Evolutionary conservation across 2,888 invertebrate genomes (phyloP).

Genomic region (Lordiphosa andalusiaca): DNA sequence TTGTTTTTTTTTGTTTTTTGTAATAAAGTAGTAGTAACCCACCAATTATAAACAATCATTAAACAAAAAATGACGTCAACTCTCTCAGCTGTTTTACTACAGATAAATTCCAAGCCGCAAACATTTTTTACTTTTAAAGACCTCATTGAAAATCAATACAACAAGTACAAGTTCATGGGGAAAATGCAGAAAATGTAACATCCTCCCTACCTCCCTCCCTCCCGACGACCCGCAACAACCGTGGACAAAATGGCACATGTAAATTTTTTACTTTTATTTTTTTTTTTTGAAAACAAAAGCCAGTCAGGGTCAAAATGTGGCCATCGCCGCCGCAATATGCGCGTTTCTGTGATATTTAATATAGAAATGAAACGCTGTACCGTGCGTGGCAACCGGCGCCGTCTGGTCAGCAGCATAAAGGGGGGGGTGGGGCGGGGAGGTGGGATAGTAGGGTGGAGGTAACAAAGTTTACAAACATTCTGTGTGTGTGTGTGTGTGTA

Average conservation of each 20-base stretch:
- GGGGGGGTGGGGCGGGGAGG: not conserved
- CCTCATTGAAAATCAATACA: constrained; percentile 58
- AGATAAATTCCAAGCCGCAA: not conserved
- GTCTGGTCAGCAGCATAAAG: constrained; percentile 22
- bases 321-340: constrained; percentile 33
- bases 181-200: constrained; percentile 39
- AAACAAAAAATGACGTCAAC: constrained; percentile 1
- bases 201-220: not conserved
- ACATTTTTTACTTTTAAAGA: constrained; percentile 21
- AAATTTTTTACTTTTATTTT: too few relatives aligned
- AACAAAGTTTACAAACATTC: constrained; percentile 31
- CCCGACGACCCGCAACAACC: constrained; percentile 5
- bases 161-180: constrained; percentile 61
- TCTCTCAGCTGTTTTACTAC: not conserved
- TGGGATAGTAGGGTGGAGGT: constrained; percentile 7
- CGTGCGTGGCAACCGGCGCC: constrained; percentile 23
- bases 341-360: constrained; percentile 37
- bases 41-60: constrained; percentile 9
- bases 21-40: too few relatives aligned
- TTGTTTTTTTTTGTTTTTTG: not conserved
- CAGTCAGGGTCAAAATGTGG: constrained; percentile 29
- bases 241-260: constrained; percentile 33
- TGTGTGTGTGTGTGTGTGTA: constrained; percentile 16
- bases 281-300: constrained; percentile 1
- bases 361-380: constrained; percentile 1